Percentiles rank a stretch among this genome's conserved stretches.
Evolutionary conservation across 1,140 invertebrate genomes (phyloP).

Genomic region (Drosophila rufa): DNA sequence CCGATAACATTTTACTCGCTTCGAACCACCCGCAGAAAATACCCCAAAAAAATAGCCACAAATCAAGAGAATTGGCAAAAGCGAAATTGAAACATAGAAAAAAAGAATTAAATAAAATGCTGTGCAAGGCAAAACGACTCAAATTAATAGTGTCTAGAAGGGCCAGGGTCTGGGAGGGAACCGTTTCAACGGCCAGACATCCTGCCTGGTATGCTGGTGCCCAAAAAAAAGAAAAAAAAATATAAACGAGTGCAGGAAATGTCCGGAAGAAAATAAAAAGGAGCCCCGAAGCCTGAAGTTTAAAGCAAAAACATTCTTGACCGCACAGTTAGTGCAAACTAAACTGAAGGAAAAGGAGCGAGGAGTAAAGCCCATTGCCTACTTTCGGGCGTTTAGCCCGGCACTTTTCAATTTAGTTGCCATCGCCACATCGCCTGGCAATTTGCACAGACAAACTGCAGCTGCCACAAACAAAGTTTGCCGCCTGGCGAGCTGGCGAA

Average conservation of each 20-base stretch:
- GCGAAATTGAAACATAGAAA: constrained; percentile 19
- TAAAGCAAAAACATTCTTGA: constrained; percentile 57
- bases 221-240: constrained; percentile 7
- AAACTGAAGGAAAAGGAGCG: constrained; percentile 11
- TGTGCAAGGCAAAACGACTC: constrained; percentile 31
- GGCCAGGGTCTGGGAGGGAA: constrained; percentile 1
- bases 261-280: constrained; percentile 32
- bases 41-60: constrained; percentile 21
- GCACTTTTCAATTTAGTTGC: constrained; percentile 79
- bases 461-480: constrained; percentile 65
- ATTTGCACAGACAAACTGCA: constrained; percentile 77
- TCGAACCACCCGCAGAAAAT: neutral
- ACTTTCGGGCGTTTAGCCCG: constrained; percentile 65
- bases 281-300: constrained; percentile 3
- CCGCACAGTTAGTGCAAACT: constrained; percentile 28
- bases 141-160: constrained; percentile 60
- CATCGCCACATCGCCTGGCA: constrained; percentile 55
- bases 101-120: constrained; percentile 51
- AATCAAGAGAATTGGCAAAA: constrained; percentile 46
- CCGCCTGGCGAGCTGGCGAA: constrained; percentile 14
- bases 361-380: constrained; percentile 59
- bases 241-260: constrained; percentile 40
- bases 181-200: constrained; percentile 57
- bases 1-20: constrained; percentile 5
- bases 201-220: constrained; percentile 31